phyloP scores from a whole-genome alignment of 2,888 invertebrate species.

The Polia nebulosa region DNA sequence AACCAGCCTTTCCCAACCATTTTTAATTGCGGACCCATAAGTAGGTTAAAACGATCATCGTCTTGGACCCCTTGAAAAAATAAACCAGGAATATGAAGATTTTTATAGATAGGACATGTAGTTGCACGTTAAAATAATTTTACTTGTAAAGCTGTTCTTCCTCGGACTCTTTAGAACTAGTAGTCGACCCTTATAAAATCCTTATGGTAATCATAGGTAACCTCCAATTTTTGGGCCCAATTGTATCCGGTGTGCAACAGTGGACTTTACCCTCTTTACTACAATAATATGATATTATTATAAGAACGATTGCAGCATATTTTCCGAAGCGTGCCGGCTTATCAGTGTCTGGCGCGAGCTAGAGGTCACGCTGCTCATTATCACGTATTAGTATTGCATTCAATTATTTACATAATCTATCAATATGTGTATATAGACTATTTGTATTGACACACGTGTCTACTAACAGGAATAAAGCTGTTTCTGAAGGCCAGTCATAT shows the following conservation, averaged over 20 bases:
- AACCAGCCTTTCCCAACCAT: too few species aligned
- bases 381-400: conserved; percentile 25
- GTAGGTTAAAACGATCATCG: too few species aligned
- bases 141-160: too few species aligned
- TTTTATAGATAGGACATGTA: too few species aligned
- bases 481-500: conserved; percentile 33
- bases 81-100: too few species aligned
- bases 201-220: not conserved
- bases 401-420: conserved; percentile 25
- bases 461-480: not conserved
- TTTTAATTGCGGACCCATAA: too few species aligned
- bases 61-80: too few species aligned
- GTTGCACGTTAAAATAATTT: too few species aligned
- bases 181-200: not conserved
- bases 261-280: not conserved
- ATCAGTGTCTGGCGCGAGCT: conserved; percentile 51
- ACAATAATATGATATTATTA: not conserved
- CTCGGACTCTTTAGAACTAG: too few species aligned
- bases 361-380: conserved; percentile 37
- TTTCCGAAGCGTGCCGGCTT: conserved; percentile 47
- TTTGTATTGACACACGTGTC: conserved; percentile 43
- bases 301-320: conserved; percentile 15
- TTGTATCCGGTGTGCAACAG: not conserved
- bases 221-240: not conserved
- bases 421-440: conserved; percentile 2